Base-by-base conservation (phyloP, 1,140 invertebrate genomes). In the Pogonognathellus flavescens region DNA sequence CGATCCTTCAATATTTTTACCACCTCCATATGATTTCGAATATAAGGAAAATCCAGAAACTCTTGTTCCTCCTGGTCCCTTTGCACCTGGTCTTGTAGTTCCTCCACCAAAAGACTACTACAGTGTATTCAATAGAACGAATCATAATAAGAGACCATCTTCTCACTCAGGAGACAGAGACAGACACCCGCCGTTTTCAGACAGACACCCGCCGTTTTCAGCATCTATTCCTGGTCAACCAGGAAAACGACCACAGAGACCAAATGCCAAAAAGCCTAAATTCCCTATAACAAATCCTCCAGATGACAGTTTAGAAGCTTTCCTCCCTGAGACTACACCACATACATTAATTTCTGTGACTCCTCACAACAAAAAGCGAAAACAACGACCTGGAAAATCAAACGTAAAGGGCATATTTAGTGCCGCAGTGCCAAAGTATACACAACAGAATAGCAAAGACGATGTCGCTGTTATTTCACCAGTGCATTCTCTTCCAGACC, bases 91-190 rank as follows among this genome's bases (percentile, higher is more conserved):
- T 22, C 96, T 97, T 70, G 94, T 97, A 16, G 90, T 97, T 52
- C 95, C 96, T 5, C 96, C 96, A 0, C 96, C 96, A 0, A 95
- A 95, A 0, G 94, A 96, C 89, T 96, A 96, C 90, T 97, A 97
- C 89, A 93, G 93, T 0, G 92, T 93, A 5, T 90, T 94, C 14
- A 93, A 95, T 70, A 87, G 90, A 82, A 88, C 86, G 8, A 6
- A 3, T 41, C 31, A 41, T 41, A n/a, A n/a, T n/a, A 50, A 60
- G 41, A 76, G 55, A 52, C 55, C 49, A 80, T 57, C 22, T n/a
- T 31, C 41, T 70, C 25, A 52, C 18, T 20, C n/a, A 18, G 22
- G 31, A n/a, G n/a, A n/a, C n/a, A n/a, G n/a, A n/a, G n/a, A n/a
- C n/a, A n/a, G n/a, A 11, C 18, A 52, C 52, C 22, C 80, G 31